Base-by-base conservation (phyloP, 2,797 vertebrate genomes). In the Gallinago stenura region DNA sequence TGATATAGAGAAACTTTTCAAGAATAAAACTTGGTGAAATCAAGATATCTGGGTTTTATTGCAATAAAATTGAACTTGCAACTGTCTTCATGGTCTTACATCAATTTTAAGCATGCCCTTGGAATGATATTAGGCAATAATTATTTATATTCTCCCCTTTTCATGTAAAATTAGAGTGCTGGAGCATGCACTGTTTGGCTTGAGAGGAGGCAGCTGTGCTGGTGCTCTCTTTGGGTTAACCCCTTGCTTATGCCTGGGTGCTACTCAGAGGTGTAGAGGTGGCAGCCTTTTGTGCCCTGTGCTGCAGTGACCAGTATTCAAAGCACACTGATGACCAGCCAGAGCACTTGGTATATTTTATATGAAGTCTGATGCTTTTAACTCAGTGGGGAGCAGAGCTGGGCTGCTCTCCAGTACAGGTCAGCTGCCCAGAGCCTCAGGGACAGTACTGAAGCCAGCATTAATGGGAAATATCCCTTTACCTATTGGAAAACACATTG, bases 201-300 rank as follows among this genome's bases (percentile, higher is more conserved):
- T 50, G 46, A 14, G 28, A n/a, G 60, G 56, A 46, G 76, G 43
- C 48, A 22, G 43, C 35, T 58, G 21, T 43, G 10, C 51, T 46
- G 80, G 16, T 48, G 43, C 17, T 64, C 3, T 12, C 31, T 39
- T 50, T 37, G 54, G 39, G n/a, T 51, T 33, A 46, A 24, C 30
- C 39, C 35, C 53, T 33, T 39, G 62, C 33, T 45, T 24, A 1
- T 30, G 11, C 3, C 76, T 1, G 0, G 62, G 39, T 61, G 71
- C 45, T 53, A 46, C 22, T 30, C 21, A 16, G 60, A n/a, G 75
- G 45, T 61, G 57, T 46, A 50, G 0, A 39, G 79, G 25, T 33
- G 35, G 54, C 54, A 26, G 75, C n/a, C 33, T 51, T 78, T 39
- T 51, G 58, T 80, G 80, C 35, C 58, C 43, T 53, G 39, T 84